These are phyloP conservation scores for Paralvinella palmiformis DNA, from an alignment of 1,140 invertebrate species.

Conservation along the genomic window DNA sequence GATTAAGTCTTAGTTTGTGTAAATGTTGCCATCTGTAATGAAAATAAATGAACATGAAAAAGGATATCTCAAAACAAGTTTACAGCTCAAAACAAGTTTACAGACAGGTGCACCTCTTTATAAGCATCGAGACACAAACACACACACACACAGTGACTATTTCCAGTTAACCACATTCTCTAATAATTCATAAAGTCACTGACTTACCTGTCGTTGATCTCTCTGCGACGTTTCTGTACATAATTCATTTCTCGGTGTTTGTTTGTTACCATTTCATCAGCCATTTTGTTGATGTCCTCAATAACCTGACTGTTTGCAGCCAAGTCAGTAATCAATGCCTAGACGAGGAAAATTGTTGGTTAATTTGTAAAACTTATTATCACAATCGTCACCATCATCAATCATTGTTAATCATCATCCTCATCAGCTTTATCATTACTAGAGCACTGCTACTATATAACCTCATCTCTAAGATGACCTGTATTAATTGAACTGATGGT, in stretches of 20 bases:
- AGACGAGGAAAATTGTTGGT: slow-evolving; percentile 25
- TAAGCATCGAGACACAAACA: background rate
- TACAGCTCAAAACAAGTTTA: background rate
- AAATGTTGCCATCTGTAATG: slow-evolving; percentile 65
- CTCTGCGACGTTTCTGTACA: slow-evolving; percentile 65
- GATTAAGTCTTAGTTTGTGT: slow-evolving; percentile 79
- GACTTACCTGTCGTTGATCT: slow-evolving; percentile 75
- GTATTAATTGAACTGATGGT: no score
- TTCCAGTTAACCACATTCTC: no score
- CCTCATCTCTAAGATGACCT: no score
- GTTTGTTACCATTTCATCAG: slow-evolving; percentile 75
- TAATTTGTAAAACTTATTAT: no score
- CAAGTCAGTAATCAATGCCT: slow-evolving; percentile 91
- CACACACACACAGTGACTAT: background rate
- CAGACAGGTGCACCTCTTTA: background rate
- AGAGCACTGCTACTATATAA: no score
- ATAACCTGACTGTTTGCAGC: slow-evolving; percentile 85
- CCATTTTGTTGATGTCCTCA: slow-evolving; percentile 80
- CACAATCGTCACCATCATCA: no score
- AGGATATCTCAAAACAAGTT: background rate
- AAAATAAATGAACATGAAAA: background rate
- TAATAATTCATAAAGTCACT: slow-evolving; percentile 13
- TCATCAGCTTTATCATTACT: no score
- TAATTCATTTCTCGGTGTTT: slow-evolving; percentile 84
- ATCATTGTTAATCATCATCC: no score